These are phyloP conservation scores for Antigone vipio DNA, from an alignment of 2,113 vertebrate species.

Conservation along the genomic window DNA sequence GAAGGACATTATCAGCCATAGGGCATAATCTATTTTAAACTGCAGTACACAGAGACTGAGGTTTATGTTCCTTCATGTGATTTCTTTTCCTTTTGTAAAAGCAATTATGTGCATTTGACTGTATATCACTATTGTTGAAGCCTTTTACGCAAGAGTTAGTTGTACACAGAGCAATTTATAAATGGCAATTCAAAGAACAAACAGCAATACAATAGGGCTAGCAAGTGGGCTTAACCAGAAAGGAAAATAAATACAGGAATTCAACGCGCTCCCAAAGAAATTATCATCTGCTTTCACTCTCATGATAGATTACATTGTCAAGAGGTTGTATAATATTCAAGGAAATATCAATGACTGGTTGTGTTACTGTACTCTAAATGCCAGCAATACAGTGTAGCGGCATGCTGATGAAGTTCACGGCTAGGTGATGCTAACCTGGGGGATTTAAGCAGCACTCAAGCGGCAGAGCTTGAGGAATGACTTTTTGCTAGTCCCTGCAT, in stretches of 20 bases:
- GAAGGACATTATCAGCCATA: neutral
- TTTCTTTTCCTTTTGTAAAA: slow-evolving; percentile 15
- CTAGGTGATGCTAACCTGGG: neutral
- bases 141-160: neutral
- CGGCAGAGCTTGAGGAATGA: neutral
- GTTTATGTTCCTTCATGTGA: slow-evolving; percentile 18
- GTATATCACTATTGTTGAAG: neutral
- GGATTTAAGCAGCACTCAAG: neutral
- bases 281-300: neutral
- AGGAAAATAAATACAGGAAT: neutral
- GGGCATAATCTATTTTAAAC: slow-evolving; percentile 14
- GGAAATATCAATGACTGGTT: neutral
- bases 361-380: neutral
- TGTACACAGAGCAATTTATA: neutral
- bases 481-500: neutral
- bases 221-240: neutral
- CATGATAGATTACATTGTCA: neutral
- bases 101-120: slow-evolving; percentile 30
- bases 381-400: neutral
- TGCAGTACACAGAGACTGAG: neutral
- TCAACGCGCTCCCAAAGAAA: neutral
- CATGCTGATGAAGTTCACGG: neutral
- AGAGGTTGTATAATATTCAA: neutral
- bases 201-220: neutral
- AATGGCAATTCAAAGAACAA: neutral